These are phyloP conservation scores for Aplocera efformata DNA, from an alignment of 2,888 invertebrate genomes.

Conservation along the genomic window DNA sequence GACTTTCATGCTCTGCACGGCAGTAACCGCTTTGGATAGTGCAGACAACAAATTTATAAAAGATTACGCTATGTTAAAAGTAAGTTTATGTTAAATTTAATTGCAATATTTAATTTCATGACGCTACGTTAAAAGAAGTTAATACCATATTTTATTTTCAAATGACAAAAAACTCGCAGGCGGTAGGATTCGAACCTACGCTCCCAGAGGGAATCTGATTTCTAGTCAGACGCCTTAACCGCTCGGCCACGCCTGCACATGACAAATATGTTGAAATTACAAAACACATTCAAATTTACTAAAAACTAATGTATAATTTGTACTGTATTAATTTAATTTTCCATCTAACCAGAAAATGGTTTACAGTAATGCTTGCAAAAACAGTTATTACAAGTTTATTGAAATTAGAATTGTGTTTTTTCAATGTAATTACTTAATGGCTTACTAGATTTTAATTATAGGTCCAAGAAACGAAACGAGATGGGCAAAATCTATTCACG, in stretches of 20 bases:
- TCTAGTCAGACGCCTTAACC: slow-evolving; percentile 95
- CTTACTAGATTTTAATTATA: too few species aligned
- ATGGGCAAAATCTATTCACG: too few species aligned
- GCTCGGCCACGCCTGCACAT: slow-evolving; percentile 90
- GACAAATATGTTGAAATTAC: fast-evolving
- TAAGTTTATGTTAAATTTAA: slow-evolving; percentile 39
- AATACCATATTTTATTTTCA: too few species aligned
- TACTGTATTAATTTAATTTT: background rate
- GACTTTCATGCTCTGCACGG: slow-evolving; percentile 44
- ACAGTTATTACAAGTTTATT: too few species aligned
- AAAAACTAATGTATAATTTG: too few species aligned
- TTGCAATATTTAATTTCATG: too few species aligned
- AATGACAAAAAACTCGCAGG: slow-evolving; percentile 79
- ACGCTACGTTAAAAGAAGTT: too few species aligned
- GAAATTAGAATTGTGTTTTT: too few species aligned
- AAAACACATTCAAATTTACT: background rate
- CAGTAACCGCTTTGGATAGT: slow-evolving; percentile 69
- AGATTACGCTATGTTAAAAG: slow-evolving; percentile 87
- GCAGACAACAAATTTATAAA: slow-evolving; percentile 85
- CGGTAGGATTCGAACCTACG: slow-evolving; percentile 95
- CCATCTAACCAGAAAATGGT: too few species aligned
- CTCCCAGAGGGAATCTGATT: slow-evolving; percentile 95
- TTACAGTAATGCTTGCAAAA: too few species aligned
- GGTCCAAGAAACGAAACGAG: too few species aligned
- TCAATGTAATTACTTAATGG: too few species aligned